Evolutionary conservation across 2,113 vertebrate species (phyloP).

Genomic region (Eolophus roseicapilla): DNA sequence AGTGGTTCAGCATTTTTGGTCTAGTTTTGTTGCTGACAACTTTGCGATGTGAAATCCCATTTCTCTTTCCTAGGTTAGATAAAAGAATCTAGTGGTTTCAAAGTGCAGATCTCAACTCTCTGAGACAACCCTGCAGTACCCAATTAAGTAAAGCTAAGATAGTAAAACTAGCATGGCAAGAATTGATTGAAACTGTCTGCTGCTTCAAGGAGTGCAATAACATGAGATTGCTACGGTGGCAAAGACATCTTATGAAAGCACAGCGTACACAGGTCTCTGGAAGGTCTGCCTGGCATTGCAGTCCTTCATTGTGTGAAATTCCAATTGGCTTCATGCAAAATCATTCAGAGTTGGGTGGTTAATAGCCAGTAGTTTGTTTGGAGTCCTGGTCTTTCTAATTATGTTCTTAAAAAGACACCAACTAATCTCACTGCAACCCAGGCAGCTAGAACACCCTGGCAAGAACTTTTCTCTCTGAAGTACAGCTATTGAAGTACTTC

Average conservation of each 20-base stretch:
- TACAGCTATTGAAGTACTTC: neutral
- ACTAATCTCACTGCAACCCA: neutral
- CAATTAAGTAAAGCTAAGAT: neutral
- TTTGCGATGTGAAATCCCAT: neutral
- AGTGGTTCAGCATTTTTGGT: neutral
- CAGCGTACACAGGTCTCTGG: neutral
- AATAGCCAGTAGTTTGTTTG: neutral
- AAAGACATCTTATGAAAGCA: neutral
- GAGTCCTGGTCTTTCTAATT: neutral
- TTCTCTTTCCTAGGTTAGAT: neutral
- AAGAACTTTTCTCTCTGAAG: neutral
- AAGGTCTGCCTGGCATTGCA: neutral
- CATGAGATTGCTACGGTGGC: neutral
- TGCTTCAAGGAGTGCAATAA: neutral
- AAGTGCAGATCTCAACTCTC: neutral
- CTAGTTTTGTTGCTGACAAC: neutral
- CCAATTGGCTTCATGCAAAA: neutral
- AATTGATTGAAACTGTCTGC: neutral
- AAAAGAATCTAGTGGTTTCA: neutral
- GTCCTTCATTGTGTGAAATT: neutral
- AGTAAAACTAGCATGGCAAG: neutral
- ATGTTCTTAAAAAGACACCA: neutral
- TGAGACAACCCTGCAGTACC: neutral
- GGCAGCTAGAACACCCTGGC: neutral
- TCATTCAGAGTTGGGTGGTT: neutral